Evolutionary conservation across 2,888 invertebrate genomes (phyloP).

Genomic region (Drosophila hamatofila): DNA sequence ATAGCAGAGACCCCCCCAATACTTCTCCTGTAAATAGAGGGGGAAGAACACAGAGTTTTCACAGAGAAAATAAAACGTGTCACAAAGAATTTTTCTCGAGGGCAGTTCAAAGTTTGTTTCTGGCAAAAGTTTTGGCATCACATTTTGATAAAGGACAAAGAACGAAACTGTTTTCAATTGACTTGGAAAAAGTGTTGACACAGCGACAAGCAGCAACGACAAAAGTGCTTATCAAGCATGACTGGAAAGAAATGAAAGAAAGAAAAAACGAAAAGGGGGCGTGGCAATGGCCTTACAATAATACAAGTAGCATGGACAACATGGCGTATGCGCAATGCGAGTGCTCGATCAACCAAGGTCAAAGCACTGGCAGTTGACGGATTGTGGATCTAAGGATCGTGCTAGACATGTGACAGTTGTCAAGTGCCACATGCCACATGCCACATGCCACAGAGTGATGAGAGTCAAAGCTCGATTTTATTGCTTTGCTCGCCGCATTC

Average conservation of each 20-base stretch:
- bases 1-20: not conserved
- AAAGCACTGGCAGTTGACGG: not conserved
- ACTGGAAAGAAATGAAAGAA: not conserved
- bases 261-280: not conserved
- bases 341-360: conserved; percentile 1
- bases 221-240: conserved; percentile 56
- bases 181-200: conserved; percentile 52
- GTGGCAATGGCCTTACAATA: not conserved
- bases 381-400: conserved; percentile 11
- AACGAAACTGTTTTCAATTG: conserved; percentile 43
- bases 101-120: conserved; percentile 12
- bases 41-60: not conserved
- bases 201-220: conserved; percentile 29
- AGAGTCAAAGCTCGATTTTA: conserved; percentile 12
- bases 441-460: conserved; percentile 14
- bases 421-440: conserved; percentile 2
- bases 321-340: conserved; percentile 1
- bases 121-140: conserved; percentile 29
- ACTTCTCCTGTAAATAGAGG: not conserved
- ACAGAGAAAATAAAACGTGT: not conserved
- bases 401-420: not conserved
- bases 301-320: not conserved
- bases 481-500: conserved; percentile 71
- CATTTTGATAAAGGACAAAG: conserved; percentile 2
- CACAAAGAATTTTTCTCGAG: conserved; percentile 7